phyloP scores from a whole-genome alignment of 1,140 invertebrate species.

The Xylocopa sonorina region DNA sequence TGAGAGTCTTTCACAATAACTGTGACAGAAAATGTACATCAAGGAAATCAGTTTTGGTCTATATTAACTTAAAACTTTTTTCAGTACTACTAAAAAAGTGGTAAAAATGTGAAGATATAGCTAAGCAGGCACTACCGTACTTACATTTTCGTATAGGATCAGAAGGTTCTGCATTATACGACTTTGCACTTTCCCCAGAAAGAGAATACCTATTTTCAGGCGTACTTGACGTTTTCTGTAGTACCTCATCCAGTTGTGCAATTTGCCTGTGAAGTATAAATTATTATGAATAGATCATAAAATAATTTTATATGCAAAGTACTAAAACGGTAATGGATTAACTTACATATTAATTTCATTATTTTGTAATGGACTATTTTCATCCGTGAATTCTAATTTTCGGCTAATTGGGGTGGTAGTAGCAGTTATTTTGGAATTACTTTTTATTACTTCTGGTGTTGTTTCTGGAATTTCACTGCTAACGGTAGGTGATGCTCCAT shows the following conservation, averaged over 20 bases:
- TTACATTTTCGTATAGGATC: constrained; percentile 69
- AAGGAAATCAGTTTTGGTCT: too few species aligned
- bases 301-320: neutral
- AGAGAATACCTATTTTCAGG: constrained; percentile 71
- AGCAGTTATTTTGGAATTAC: neutral
- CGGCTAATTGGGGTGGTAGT: constrained; percentile 60
- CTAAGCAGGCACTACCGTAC: constrained; percentile 22
- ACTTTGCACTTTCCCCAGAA: constrained; percentile 65
- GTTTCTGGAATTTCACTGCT: neutral
- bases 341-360: constrained; percentile 73
- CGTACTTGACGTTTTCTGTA: constrained; percentile 70
- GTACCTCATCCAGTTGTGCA: constrained; percentile 72
- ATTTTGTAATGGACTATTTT: constrained; percentile 54
- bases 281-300: neutral
- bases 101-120: too few species aligned
- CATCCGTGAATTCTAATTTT: constrained; percentile 71
- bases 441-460: neutral
- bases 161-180: constrained; percentile 60
- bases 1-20: constrained; percentile 79
- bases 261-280: constrained; percentile 67
- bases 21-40: constrained; percentile 35
- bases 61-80: too few species aligned
- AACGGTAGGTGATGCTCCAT: neutral
- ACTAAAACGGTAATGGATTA: neutral
- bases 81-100: too few species aligned